phyloP scores from a whole-genome alignment of 1,140 invertebrate species.

The Andrena cerasifolii region DNA sequence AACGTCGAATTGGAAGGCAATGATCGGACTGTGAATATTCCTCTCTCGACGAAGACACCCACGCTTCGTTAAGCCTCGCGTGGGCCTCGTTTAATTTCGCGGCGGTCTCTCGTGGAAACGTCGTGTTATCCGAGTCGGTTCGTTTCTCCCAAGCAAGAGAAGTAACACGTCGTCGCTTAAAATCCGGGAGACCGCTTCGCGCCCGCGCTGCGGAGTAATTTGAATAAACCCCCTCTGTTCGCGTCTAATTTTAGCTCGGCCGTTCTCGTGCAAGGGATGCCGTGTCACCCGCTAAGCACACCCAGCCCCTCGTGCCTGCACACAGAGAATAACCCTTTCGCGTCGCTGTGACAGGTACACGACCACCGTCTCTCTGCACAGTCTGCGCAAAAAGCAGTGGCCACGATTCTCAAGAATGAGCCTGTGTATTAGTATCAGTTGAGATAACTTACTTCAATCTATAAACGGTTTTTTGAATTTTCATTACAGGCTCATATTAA shows the following conservation, averaged over 20 bases:
- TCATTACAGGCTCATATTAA: no score
- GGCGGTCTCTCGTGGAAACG: slow-evolving; percentile 11
- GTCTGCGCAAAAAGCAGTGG: no score
- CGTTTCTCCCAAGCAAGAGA: slow-evolving; percentile 27
- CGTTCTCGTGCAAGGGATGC: slow-evolving; percentile 37
- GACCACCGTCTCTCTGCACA: neutral
- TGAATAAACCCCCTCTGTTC: slow-evolving; percentile 68
- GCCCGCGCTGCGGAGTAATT: slow-evolving; percentile 65
- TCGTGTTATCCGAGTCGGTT: slow-evolving; percentile 35
- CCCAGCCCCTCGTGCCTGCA: neutral
- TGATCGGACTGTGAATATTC: neutral
- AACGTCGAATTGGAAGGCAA: neutral
- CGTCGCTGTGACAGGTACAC: slow-evolving; percentile 24
- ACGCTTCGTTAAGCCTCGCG: slow-evolving; percentile 18
- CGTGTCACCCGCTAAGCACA: slow-evolving; percentile 35
- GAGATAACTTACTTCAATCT: no score
- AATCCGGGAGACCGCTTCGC: slow-evolving; percentile 64
- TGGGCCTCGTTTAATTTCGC: slow-evolving; percentile 31
- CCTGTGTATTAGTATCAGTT: no score
- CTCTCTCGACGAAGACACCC: neutral
- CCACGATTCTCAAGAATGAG: no score
- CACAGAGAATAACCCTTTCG: slow-evolving; percentile 21
- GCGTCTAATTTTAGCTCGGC: slow-evolving; percentile 71
- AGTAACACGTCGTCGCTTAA: slow-evolving; percentile 49
- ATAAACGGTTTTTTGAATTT: no score